These are phyloP conservation scores for Cactoblastis cactorum DNA, from an alignment of 2,888 invertebrate species.

Conservation along the genomic window DNA sequence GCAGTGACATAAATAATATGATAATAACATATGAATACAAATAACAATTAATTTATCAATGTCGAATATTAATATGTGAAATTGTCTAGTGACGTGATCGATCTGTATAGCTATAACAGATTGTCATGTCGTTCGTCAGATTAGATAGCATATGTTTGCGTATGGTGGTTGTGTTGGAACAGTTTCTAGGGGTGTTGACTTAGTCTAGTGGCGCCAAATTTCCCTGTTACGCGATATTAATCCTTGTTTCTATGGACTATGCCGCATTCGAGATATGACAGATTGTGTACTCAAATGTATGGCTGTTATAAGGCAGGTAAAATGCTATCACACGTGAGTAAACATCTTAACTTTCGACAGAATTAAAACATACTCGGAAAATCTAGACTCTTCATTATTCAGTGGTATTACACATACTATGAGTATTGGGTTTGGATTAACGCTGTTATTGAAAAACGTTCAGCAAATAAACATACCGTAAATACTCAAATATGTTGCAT, in stretches of 20 bases:
- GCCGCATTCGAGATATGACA: constrained; percentile 22
- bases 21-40: neutral
- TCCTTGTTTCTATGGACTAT: constrained; percentile 30
- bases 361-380: neutral
- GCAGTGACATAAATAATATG: neutral
- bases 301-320: constrained; percentile 30
- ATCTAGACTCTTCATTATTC: neutral
- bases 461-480: no score
- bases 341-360: constrained; percentile 23
- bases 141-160: constrained; percentile 68
- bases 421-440: no score
- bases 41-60: constrained; percentile 18
- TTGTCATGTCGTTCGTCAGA: constrained; percentile 53
- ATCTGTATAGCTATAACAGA: constrained; percentile 26
- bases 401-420: no score
- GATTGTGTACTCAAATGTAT: constrained; percentile 15
- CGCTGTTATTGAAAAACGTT: no score
- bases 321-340: constrained; percentile 29
- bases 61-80: constrained; percentile 5
- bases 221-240: constrained; percentile 34
- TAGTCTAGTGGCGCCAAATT: constrained; percentile 39
- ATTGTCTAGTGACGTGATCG: constrained; percentile 19
- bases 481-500: no score
- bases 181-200: constrained; percentile 51
- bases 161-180: constrained; percentile 58